Base-by-base conservation (phyloP, 2,888 invertebrate species). In the Apotomis turbidana region DNA sequence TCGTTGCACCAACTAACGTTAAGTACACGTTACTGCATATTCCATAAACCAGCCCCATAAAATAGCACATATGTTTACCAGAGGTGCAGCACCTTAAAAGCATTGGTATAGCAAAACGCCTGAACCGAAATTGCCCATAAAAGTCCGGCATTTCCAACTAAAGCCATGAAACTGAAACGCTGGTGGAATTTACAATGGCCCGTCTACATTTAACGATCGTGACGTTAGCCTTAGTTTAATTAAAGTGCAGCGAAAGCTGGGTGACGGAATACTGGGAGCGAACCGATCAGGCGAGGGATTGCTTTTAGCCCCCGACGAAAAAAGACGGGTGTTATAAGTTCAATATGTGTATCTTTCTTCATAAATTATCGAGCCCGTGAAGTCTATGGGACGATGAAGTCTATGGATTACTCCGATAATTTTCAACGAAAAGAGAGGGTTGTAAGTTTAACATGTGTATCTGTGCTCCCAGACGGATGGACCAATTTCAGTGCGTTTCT, bases 31-130 rank as follows among this genome's bases (percentile, higher is more conserved):
- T 86, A 89, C 86, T 84, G 85, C 88, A 89, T 90, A 86, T 87
- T 85, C 90, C 90, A 90, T 92, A 90, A 90, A 88, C 88, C 88
- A 89, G 88, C 81, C 86, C 90, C 90, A 83, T 92, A 92, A 93
- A 91, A 83, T 84, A 83, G 87, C 91, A 89, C 91, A 92, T 90
- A 90, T 92, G 93, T 92, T 91, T 92, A 90, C 91, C 89, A 84
- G 85, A 88, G 91, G 92, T 89, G 90, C 90, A 91, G 90, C 88
- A 88, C 91, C 93, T 93, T 94, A 93, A 93, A 93, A 94, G 93
- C 93, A 93, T 93, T 93, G 94, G 93, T 93, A 93, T 93, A 93
- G 93, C 94, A 94, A 93, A 94, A 91, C 93, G 93, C 87, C 93
- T 87, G 93, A 91, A 94, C 93, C 93, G 91, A 93, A 93, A 94